Evolutionary conservation across 2,888 invertebrate species (phyloP), one percentile per base, ranked within the genome.

Genomic region (Bhutanitis thaidina): DNA sequence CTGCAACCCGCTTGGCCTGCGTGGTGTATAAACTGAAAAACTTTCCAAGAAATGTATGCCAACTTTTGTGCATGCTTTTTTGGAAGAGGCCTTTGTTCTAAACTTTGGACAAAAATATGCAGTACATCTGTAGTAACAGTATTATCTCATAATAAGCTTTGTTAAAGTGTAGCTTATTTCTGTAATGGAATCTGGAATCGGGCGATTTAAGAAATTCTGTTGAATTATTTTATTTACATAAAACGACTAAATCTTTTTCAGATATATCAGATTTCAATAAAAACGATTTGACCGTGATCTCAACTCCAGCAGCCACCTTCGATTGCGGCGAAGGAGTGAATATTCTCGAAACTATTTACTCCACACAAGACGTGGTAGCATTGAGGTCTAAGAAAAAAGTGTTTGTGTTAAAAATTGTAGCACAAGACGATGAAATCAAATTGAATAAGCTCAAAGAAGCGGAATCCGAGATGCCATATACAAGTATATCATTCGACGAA

Each of bases 401-500:
- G 51, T 70, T 75, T 16, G 67, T 90, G 37, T 55, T 89, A 4
- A 80, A 77, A 67, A 60, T 88, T 13, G 34, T 58, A 1, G 60
- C 64, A 34, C 46, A 51, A 1, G 62, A 72, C 34, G 60, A 65
- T 10, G 55, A 52, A 1, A 44, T 80, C 32, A 52, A 58, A 25
- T 56, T 86, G 50, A 72, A 83, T 37, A 70, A 72, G 56, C 38
- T 85, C 0, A 80, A 82, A 57, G 68, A 71, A 56, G 64, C 81
- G 16, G 71, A 78, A 36, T 77, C 82, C 0, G 71, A 74, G 41
- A 53, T 80, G 27, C 77, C 84, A 0, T 84, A 79, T 52, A 88
- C 86, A 0, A 70, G 86, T 35, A 76, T 90, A 55, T 71, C 76
- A 7, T 85, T 88, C 64, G 89, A 90, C 56, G 71, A 69, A 38